These are phyloP conservation scores for Stenolophus ochropezus DNA, from an alignment of 2,888 invertebrate species.

Conservation along the genomic window DNA sequence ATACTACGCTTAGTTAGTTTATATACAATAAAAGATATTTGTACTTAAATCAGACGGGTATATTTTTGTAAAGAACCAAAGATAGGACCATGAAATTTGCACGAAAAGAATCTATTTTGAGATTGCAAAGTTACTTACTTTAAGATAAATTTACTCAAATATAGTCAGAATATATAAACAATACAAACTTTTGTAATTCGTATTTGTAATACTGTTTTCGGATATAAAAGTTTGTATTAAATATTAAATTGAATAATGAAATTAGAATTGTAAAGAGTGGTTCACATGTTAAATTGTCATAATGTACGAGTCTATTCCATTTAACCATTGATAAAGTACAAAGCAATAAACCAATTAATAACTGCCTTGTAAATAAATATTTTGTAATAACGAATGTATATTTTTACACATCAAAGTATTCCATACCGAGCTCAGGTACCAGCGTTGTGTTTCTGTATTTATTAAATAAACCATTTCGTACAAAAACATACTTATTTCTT, in stretches of 20 bases:
- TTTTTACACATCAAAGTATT: background rate
- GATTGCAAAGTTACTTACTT: background rate
- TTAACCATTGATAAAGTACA: conserved; percentile 17
- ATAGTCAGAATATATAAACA: no score
- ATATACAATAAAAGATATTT: conserved; percentile 26
- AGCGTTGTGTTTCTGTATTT: background rate
- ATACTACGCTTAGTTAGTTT: background rate
- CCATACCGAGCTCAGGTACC: background rate
- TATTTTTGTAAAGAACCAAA: conserved; percentile 18
- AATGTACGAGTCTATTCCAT: background rate
- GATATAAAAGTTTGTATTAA: background rate
- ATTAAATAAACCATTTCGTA: background rate
- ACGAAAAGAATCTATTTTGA: no score
- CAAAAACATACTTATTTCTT: background rate
- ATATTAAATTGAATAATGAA: background rate
- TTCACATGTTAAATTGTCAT: background rate
- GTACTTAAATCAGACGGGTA: conserved; percentile 44
- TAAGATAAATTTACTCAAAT: no score
- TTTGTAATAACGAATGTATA: conserved; percentile 23
- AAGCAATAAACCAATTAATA: conserved; percentile 44
- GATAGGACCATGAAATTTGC: background rate
- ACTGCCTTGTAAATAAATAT: conserved; percentile 38
- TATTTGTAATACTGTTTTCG: no score
- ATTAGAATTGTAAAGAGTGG: background rate
- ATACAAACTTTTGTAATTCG: no score